These are phyloP conservation scores for Metopia argyrocephala DNA, from an alignment of 2,888 invertebrate species.

Conservation along the genomic window DNA sequence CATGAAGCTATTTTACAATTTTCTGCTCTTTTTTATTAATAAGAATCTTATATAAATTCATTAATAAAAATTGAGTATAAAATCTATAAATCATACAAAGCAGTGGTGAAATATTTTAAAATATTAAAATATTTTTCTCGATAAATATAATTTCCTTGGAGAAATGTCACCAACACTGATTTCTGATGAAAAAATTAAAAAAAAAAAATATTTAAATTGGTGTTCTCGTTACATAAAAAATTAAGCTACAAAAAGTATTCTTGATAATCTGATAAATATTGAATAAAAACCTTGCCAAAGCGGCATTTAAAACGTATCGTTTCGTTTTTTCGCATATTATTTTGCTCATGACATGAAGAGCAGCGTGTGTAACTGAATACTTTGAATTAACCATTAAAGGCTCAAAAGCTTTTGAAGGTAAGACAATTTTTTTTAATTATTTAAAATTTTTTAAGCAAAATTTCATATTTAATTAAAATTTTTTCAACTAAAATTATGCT, in stretches of 20 bases:
- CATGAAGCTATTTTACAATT: too few relatives aligned
- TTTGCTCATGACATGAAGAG: too few relatives aligned
- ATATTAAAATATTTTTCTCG: not conserved
- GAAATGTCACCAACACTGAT: not conserved
- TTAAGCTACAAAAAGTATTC: not conserved
- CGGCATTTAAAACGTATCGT: slow-evolving; percentile 35
- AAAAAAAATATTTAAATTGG: not conserved
- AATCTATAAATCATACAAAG: too few relatives aligned
- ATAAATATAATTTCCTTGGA: not conserved
- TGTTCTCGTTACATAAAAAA: not conserved
- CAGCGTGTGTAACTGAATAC: not conserved
- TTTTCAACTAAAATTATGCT: too few relatives aligned
- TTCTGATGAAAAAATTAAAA: not conserved
- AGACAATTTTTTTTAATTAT: too few relatives aligned
- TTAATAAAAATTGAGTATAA: too few relatives aligned
- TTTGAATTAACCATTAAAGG: not conserved
- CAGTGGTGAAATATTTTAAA: not conserved
- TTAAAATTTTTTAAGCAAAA: too few relatives aligned
- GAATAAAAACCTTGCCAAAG: slow-evolving; percentile 8
- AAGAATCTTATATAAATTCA: too few relatives aligned
- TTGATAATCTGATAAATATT: not conserved
- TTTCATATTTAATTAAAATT: too few relatives aligned
- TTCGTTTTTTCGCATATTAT: slow-evolving; percentile 12
- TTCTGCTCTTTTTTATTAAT: too few relatives aligned
- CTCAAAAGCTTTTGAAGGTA: too few relatives aligned